Conservation (phyloP, 1,140 invertebrate species). For the Eriocheir sinensis region DNA sequence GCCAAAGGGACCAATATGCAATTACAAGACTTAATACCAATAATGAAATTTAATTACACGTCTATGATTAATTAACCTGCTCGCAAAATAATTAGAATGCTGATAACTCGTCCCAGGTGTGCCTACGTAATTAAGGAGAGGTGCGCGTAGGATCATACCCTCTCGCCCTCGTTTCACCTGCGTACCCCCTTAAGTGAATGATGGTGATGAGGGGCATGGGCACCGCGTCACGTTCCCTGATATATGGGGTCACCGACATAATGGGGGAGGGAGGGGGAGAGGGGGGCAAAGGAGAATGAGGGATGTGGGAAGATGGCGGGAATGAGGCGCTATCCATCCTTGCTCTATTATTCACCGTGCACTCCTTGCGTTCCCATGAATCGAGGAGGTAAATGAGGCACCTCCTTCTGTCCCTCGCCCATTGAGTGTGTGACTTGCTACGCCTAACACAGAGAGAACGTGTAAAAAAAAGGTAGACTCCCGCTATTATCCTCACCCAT, state of each 20-base stretch:
- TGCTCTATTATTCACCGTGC: not conserved
- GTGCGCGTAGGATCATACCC: not conserved
- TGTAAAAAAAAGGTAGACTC: too few species aligned
- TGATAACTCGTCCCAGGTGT: not conserved
- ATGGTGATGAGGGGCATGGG: not conserved
- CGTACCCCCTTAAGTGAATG: not conserved
- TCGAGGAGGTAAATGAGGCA: not conserved
- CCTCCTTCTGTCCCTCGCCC: not conserved
- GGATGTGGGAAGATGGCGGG: too few species aligned
- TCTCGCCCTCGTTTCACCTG: not conserved
- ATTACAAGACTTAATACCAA: not conserved
- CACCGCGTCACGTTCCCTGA: not conserved
- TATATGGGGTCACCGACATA: slow-evolving; percentile 1
- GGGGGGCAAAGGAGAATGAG: not conserved
- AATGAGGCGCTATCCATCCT: not conserved
- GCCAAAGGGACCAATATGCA: not conserved
- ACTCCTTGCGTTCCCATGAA: not conserved
- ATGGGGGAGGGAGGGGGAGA: not conserved
- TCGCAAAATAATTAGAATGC: slow-evolving; percentile 10
- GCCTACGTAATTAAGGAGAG: not conserved
- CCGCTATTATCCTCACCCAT: too few species aligned
- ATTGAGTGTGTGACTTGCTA: too few species aligned
- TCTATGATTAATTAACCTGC: not conserved
- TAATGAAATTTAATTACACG: not conserved
- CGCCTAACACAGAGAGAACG: too few species aligned